Conservation (phyloP, 2,113 vertebrate species). For the Columba livia region DNA sequence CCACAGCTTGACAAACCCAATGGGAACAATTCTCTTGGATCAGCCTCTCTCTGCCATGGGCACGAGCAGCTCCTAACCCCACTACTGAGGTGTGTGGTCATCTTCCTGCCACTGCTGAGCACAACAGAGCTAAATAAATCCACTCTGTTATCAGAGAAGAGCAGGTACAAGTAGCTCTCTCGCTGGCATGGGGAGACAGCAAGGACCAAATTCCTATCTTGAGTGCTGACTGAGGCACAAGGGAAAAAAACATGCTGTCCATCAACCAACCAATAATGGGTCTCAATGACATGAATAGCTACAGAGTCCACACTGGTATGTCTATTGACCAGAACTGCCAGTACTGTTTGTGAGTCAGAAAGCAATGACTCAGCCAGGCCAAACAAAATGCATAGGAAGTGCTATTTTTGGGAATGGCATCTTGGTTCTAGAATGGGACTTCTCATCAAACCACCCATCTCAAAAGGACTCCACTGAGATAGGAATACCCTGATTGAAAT, state of each 20-base stretch:
- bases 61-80: background rate
- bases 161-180: background rate
- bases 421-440: background rate
- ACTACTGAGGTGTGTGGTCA: background rate
- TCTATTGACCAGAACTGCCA: background rate
- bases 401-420: background rate
- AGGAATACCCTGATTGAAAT: background rate
- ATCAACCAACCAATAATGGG: background rate
- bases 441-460: background rate
- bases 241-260: background rate
- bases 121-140: background rate
- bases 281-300: background rate
- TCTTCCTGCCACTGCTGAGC: background rate
- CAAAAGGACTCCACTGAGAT: background rate
- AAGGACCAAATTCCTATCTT: background rate
- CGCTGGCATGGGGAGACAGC: background rate
- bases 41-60: background rate
- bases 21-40: background rate
- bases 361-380: background rate
- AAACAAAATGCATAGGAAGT: background rate
- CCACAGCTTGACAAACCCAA: background rate
- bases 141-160: background rate
- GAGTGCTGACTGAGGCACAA: background rate
- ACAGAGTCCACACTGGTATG: accelerated
- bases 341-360: background rate